Conservation (phyloP, 2,113 vertebrate species). For the Microcebus griseorufus region DNA sequence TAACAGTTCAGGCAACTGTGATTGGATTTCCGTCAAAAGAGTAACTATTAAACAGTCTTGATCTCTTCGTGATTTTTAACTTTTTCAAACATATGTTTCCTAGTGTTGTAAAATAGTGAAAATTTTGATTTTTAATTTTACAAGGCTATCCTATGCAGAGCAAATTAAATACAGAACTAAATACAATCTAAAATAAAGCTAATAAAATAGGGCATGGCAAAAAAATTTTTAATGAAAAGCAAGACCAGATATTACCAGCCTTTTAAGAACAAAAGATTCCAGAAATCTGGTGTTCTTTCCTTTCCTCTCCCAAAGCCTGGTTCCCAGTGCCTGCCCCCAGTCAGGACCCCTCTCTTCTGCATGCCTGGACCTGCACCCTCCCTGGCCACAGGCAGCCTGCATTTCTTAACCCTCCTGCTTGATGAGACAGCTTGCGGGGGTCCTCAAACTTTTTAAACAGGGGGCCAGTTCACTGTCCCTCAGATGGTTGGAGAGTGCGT, state of each 20-base stretch:
- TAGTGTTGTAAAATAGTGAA: background rate
- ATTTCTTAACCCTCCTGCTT: background rate
- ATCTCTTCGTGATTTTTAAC: slow-evolving; percentile 37
- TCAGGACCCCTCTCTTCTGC: background rate
- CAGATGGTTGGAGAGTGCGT: too few species aligned
- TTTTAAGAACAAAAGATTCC: background rate
- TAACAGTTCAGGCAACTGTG: background rate
- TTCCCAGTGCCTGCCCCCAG: background rate
- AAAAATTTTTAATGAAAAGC: background rate
- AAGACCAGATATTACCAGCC: background rate
- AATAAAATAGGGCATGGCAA: background rate
- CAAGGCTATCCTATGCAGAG: background rate
- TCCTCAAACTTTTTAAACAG: too few species aligned
- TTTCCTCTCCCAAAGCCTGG: background rate
- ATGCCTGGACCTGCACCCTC: too few species aligned
- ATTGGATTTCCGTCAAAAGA: background rate
- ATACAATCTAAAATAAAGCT: background rate
- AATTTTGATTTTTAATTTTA: slow-evolving; percentile 17
- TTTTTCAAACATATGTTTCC: slow-evolving; percentile 8
- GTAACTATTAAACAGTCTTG: slow-evolving; percentile 30
- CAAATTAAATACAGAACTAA: slow-evolving; percentile 11
- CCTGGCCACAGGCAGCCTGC: background rate
- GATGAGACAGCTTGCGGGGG: background rate
- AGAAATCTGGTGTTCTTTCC: background rate
- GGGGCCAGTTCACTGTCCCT: too few species aligned